A percentile compares a stretch with the other conserved stretches of the same genome.
Evolutionary conservation across 2,888 invertebrate species (phyloP).

Genomic region (Drosophila flavopinicola): DNA sequence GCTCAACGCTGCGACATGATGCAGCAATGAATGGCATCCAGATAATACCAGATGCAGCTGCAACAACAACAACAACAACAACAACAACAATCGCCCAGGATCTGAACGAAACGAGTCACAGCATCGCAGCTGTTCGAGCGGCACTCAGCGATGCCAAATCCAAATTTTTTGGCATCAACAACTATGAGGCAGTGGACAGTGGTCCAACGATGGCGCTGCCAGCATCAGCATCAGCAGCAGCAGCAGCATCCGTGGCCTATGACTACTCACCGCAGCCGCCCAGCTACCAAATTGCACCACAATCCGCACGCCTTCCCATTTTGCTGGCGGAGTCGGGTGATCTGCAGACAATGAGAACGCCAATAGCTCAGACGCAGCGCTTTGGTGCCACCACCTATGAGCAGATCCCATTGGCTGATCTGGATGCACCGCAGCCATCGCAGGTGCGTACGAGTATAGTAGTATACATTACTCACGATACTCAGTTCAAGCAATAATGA

Average conservation of each 20-base stretch:
- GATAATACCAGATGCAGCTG: background rate
- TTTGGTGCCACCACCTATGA: constrained; percentile 67
- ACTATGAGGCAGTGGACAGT: constrained; percentile 43
- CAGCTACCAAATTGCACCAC: constrained; percentile 81
- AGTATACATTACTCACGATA: too few species aligned
- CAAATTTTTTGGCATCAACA: constrained; percentile 83
- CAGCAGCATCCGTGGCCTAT: too few species aligned
- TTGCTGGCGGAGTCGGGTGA: constrained; percentile 52
- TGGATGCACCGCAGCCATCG: constrained; percentile 77
- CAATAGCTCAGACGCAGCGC: constrained; percentile 37
- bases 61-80: constrained; percentile 41
- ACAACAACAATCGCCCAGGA: constrained; percentile 19
- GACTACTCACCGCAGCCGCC: too few species aligned
- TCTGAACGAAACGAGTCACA: constrained; percentile 75
- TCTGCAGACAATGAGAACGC: constrained; percentile 55
- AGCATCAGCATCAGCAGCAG: background rate
- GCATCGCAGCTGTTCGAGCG: constrained; percentile 82
- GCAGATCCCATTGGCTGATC: constrained; percentile 78
- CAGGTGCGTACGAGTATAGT: constrained; percentile 63
- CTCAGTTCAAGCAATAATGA: too few species aligned
- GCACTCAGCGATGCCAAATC: constrained; percentile 84
- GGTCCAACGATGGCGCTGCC: background rate
- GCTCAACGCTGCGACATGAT: constrained; percentile 2
- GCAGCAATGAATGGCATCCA: constrained; percentile 4
- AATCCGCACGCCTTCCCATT: background rate